Conservation (phyloP, 2,797 vertebrate species). For the Agapornis canus region DNA sequence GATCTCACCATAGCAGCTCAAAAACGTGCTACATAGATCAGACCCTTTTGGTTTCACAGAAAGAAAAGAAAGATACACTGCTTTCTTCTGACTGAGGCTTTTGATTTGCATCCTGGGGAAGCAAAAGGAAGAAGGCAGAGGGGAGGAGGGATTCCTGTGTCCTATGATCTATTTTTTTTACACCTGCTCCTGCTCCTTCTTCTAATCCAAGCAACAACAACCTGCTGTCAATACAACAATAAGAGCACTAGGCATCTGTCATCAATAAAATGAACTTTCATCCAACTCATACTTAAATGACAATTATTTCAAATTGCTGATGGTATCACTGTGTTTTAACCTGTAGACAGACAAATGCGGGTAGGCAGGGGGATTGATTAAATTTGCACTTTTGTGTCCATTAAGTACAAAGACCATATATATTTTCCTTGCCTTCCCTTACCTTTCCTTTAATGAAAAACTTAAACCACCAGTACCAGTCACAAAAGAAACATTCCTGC, state of each 20-base stretch:
- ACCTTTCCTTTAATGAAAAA: not conserved
- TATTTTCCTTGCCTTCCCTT: not conserved
- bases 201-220: slow-evolving; percentile 37
- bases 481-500: not conserved
- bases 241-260: slow-evolving; percentile 28
- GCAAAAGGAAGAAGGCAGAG: not conserved
- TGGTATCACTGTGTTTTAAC: slow-evolving; percentile 62
- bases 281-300: slow-evolving; percentile 24
- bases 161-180: not conserved
- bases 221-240: not conserved
- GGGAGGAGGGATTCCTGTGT: not conserved
- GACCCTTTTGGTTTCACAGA: not conserved
- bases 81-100: slow-evolving; percentile 1
- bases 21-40: not conserved
- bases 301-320: slow-evolving; percentile 76
- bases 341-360: slow-evolving; percentile 28
- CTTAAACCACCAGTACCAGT: not conserved
- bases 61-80: slow-evolving; percentile 34
- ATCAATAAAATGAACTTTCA: slow-evolving; percentile 51
- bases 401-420: not conserved
- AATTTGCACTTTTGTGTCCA: slow-evolving; percentile 13
- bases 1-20: not conserved
- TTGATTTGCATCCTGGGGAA: not conserved
- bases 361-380: slow-evolving; percentile 32
- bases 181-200: slow-evolving; percentile 17